These are phyloP conservation scores for Ianthella basta DNA, from an alignment of 37 sponge, comb jelly and placozoan species.

Conservation along the genomic window DNA sequence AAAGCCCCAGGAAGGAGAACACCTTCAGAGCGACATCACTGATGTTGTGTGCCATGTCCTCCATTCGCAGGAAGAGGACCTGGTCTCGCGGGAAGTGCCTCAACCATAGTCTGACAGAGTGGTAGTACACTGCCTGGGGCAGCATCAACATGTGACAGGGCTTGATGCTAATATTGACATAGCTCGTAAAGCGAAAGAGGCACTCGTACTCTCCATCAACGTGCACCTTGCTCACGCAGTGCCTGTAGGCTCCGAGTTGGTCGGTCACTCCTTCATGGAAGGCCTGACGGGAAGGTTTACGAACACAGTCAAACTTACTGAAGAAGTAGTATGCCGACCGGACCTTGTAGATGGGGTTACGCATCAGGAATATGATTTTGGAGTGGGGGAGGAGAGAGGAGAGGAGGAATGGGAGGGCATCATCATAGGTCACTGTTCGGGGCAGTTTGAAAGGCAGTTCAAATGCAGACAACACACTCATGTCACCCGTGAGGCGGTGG, in stretches of 20 bases:
- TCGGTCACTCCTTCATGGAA: not conserved
- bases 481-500: not conserved
- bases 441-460: too few relatives aligned
- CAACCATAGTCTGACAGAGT: not conserved
- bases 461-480: not conserved
- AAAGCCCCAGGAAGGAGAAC: not conserved
- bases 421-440: not conserved
- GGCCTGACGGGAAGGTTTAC: too few relatives aligned
- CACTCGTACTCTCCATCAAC: not conserved
- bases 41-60: not conserved
- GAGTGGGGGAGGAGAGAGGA: not conserved
- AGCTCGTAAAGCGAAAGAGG: too few relatives aligned
- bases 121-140: not conserved
- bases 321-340: conserved; percentile 21
- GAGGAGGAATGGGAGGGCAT: not conserved
- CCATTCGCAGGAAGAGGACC: conserved; percentile 14
- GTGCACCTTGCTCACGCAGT: not conserved
- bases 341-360: not conserved
- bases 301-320: not conserved
- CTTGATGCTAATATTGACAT: too few relatives aligned
- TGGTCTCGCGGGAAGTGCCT: conserved; percentile 13
- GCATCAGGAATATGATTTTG: not conserved
- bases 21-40: not conserved
- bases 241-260: not conserved
- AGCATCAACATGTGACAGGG: not conserved